These are phyloP conservation scores for Ginglymostoma cirratum DNA, from an alignment of 2,113 vertebrate genomes.

Conservation along the genomic window DNA sequence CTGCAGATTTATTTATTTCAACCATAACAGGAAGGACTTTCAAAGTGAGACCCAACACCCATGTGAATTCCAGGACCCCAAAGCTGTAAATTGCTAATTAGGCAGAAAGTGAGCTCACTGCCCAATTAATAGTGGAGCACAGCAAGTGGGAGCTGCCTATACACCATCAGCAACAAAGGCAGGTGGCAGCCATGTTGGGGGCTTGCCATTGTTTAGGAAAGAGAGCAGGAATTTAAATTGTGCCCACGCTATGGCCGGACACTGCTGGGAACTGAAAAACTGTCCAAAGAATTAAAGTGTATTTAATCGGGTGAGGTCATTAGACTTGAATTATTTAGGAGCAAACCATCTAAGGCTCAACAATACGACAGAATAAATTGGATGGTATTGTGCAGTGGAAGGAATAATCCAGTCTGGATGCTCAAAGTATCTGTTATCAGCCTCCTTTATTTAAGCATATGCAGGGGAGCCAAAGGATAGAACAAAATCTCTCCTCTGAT, in stretches of 20 bases:
- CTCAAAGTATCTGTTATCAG: too few relatives aligned
- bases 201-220: not conserved
- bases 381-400: not conserved
- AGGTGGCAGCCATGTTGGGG: too few relatives aligned
- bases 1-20: not conserved
- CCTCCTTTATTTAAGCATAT: too few relatives aligned
- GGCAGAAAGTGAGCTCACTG: not conserved
- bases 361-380: not conserved
- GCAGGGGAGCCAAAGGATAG: too few relatives aligned
- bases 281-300: too few relatives aligned
- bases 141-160: not conserved
- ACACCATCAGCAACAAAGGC: not conserved
- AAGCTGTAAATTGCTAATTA: not conserved
- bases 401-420: too few relatives aligned
- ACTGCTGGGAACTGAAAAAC: too few relatives aligned
- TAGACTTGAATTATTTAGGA: too few relatives aligned
- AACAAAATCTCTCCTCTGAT: too few relatives aligned
- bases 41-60: not conserved
- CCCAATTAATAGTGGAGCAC: not conserved
- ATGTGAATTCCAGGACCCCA: not conserved
- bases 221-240: not conserved
- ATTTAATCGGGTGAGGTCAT: too few relatives aligned
- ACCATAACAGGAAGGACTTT: not conserved
- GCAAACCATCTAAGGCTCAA: not conserved
- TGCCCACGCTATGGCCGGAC: too few relatives aligned